Evolutionary conservation across 2,113 vertebrate genomes (phyloP).

Genomic region (Felis chaus): DNA sequence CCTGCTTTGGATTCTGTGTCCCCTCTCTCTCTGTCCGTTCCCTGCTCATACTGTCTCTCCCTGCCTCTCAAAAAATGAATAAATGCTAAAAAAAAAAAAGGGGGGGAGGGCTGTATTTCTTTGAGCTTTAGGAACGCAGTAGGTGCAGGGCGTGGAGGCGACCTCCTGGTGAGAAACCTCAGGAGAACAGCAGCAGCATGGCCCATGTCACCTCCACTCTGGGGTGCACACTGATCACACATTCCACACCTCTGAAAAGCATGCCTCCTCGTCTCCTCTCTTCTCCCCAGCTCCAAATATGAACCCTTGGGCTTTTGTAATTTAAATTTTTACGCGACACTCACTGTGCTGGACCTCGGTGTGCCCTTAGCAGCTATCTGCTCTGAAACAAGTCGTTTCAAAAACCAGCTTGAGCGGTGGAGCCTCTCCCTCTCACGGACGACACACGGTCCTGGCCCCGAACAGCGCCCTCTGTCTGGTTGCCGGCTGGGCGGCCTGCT

Average conservation of each 20-base stretch:
- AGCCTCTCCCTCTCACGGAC: background rate
- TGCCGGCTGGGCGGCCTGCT: background rate
- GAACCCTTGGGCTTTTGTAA: background rate
- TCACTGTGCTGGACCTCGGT: too few relatives aligned
- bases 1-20: too few relatives aligned
- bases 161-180: background rate
- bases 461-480: fast-evolving
- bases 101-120: background rate
- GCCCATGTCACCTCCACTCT: fast-evolving
- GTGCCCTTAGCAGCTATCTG: background rate
- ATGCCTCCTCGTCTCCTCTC: too few relatives aligned
- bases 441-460: background rate
- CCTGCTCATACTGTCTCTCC: too few relatives aligned
- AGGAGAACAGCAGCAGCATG: fast-evolving
- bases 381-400: background rate
- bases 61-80: too few relatives aligned
- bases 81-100: background rate
- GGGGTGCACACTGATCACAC: fast-evolving
- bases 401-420: background rate
- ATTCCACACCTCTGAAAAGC: background rate
- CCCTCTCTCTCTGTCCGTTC: too few relatives aligned
- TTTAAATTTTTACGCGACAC: background rate
- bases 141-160: background rate
- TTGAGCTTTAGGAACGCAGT: background rate
- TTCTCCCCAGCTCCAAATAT: background rate